Percentiles rank a stretch among this genome's conserved stretches.
Conservation (phyloP, 2,797 vertebrate species). For the Podarcis siculus region DNA sequence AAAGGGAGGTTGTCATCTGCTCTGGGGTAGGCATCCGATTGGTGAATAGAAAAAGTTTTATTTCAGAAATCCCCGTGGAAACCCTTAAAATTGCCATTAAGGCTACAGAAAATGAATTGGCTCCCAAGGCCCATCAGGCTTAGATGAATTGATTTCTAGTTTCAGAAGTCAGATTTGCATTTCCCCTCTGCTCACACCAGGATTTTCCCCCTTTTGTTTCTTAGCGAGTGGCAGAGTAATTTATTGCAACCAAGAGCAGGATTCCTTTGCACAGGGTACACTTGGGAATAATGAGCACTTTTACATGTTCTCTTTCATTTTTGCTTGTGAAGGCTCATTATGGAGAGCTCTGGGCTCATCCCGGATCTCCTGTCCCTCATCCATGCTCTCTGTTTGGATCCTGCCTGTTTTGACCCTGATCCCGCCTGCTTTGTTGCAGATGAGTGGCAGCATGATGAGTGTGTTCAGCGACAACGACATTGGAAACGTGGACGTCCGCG, state of each 20-base stretch:
- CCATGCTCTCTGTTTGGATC: neutral
- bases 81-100: neutral
- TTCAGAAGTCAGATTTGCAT: neutral
- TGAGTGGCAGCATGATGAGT: slow-evolving; percentile 92
- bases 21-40: neutral
- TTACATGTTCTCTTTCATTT: neutral
- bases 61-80: neutral
- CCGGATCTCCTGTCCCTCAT: neutral
- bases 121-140: neutral
- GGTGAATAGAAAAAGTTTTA: neutral
- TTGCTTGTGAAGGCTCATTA: neutral
- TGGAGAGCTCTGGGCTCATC: neutral
- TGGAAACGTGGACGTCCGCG: slow-evolving; percentile 84
- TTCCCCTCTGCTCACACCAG: neutral
- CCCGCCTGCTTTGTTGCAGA: slow-evolving; percentile 67
- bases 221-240: neutral
- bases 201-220: neutral
- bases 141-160: neutral
- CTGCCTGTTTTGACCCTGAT: neutral
- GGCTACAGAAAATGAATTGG: neutral
- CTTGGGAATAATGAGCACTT: neutral
- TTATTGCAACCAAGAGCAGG: neutral
- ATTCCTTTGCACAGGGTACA: neutral
- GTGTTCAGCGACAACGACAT: slow-evolving; percentile 90
- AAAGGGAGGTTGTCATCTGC: neutral